Percentiles rank a stretch among this genome's conserved stretches.
Conservation (phyloP, 2,888 invertebrate genomes). For the Agriotes lineatus region DNA sequence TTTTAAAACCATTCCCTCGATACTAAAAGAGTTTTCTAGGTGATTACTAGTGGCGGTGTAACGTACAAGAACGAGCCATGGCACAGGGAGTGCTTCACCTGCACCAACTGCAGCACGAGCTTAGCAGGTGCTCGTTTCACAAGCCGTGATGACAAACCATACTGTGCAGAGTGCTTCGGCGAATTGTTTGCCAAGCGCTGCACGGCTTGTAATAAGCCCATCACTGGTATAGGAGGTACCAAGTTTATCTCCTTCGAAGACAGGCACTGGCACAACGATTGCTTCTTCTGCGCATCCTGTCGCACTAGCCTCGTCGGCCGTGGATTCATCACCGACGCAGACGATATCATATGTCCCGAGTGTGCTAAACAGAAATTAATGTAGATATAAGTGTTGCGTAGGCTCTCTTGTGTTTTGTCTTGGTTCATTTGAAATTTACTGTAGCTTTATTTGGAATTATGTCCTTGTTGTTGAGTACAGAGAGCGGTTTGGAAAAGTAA, state of each 20-base stretch:
- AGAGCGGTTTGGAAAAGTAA: constrained; percentile 14
- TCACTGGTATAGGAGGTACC: constrained; percentile 81
- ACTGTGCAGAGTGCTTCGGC: constrained; percentile 99
- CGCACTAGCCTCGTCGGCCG: constrained; percentile 95
- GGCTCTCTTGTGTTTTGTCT: constrained; percentile 12
- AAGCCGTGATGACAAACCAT: constrained; percentile 98
- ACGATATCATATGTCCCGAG: constrained; percentile 98
- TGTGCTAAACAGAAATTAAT: constrained; percentile 97
- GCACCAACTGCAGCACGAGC: constrained; percentile 95
- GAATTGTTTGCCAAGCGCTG: constrained; percentile 99
- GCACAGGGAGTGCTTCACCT: constrained; percentile 99
- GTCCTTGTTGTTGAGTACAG: neutral
- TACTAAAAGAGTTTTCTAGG: constrained; percentile 70
- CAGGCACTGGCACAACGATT: constrained; percentile 99
- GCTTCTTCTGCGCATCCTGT: constrained; percentile 98
- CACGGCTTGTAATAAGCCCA: constrained; percentile 96
- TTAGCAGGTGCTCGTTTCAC: constrained; percentile 99
- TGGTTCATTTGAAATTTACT: constrained; percentile 4
- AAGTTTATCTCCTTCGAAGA: constrained; percentile 99
- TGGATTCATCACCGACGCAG: constrained; percentile 98
- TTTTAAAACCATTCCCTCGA: constrained; percentile 2
- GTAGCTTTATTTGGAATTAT: constrained; percentile 19
- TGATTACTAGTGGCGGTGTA: constrained; percentile 98
- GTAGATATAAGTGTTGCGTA: constrained; percentile 67
- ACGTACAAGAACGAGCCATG: constrained; percentile 99